Conservation (phyloP, 2,113 vertebrate species). For the Cephalopholis sonnerati region DNA sequence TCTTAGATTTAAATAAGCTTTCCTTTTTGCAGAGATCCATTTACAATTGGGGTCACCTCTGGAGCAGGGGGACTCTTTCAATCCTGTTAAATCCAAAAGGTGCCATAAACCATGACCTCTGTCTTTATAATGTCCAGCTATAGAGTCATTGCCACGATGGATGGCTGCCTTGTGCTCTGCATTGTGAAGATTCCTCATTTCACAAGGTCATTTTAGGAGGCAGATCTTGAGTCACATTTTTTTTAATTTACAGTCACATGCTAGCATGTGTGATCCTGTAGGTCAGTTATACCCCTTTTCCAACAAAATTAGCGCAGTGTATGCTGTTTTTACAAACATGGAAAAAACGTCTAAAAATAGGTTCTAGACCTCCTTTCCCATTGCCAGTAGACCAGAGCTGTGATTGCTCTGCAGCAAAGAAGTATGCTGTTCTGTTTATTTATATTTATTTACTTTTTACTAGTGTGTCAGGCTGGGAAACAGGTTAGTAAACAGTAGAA, state of each 20-base stretch:
- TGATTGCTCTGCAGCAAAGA: no score
- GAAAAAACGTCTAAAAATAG: no score
- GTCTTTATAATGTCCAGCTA: background rate
- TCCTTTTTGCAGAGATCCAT: background rate
- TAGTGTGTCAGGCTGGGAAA: no score
- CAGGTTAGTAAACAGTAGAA: no score
- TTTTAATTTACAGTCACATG: background rate
- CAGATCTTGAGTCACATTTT: no score
- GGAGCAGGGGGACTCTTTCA: background rate
- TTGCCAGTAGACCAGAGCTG: no score
- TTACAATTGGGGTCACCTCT: background rate
- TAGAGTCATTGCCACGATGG: background rate
- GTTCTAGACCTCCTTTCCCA: no score
- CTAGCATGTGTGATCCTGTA: background rate
- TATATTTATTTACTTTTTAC: no score
- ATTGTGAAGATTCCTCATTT: background rate
- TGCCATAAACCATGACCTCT: constrained; percentile 27
- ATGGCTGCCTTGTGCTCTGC: background rate
- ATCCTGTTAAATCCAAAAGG: background rate
- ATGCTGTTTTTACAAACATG: no score
- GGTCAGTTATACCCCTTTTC: background rate
- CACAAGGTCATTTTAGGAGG: constrained; percentile 13
- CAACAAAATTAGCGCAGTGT: no score
- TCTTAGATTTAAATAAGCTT: background rate
- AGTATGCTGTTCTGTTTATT: no score